Percentiles rank a stretch among this genome's conserved stretches.
Conservation (phyloP, 1,140 invertebrate genomes). For the Colletes gigas region DNA sequence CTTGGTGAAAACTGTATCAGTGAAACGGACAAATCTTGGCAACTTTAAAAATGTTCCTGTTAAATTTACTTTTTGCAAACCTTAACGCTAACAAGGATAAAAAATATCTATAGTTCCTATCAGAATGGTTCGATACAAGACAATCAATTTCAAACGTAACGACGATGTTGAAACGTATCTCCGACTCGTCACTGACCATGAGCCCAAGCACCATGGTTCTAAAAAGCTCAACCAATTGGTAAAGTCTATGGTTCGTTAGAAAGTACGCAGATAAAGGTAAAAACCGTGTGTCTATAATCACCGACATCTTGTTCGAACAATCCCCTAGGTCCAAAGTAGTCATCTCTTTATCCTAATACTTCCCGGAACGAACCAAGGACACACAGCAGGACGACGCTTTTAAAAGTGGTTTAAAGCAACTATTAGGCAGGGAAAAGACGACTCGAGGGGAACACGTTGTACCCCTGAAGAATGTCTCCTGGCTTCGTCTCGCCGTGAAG, state of each 20-base stretch:
- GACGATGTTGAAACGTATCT: background rate
- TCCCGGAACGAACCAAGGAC: conserved; percentile 55
- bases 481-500: conserved; percentile 59
- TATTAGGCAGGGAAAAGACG: background rate
- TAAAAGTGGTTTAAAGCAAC: conserved; percentile 30
- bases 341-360: conserved; percentile 36
- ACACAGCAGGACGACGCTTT: conserved; percentile 45
- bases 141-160: too few relatives aligned
- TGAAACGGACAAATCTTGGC: too few relatives aligned
- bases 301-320: background rate
- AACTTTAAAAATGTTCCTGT: too few relatives aligned
- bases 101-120: too few relatives aligned
- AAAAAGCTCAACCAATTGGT: background rate
- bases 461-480: conserved; percentile 56
- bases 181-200: background rate
- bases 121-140: too few relatives aligned
- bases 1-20: too few relatives aligned
- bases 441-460: background rate
- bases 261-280: background rate
- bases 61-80: too few relatives aligned
- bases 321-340: conserved; percentile 8
- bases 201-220: background rate
- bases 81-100: too few relatives aligned
- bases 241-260: background rate
- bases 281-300: background rate